Base-by-base conservation (phyloP, 2,888 invertebrate species). In the Petrolisthes manimaculis region DNA sequence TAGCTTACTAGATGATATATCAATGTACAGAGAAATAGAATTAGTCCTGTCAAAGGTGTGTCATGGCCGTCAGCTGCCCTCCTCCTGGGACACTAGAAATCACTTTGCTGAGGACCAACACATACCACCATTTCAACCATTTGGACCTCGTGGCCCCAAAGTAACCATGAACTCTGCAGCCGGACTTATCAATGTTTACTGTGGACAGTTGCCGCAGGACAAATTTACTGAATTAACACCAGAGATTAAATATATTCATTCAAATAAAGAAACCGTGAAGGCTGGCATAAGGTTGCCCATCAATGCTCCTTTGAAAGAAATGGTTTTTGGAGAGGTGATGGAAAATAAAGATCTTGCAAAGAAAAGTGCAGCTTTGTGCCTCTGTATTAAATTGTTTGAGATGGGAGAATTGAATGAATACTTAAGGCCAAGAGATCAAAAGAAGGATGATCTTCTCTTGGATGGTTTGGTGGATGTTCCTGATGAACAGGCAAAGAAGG, bases 401-500 rank as follows among this genome's bases (percentile, higher is more conserved):
- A 80, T 84, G 67, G 91, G 91, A 86, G 90, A 91, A 24, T 86
- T 91, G 14, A 89, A 91, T 84, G 84, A 91, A 14, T 56, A 69
- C 9, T 84, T 92, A 9, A 54, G 90, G n/a, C 91, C 92, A 18
- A 71, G 18, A 12, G 61, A 83, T n/a, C 82, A 78, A 61, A 74
- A 86, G 8, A 54, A n/a, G 67, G 78, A 69, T 21, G 79, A 85
- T 21, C 55, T 37, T 14, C 9, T 89, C 14, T 8, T 85, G n/a
- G 89, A 88, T 61, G 89, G 78, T 24, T 53, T 89, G 37, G 51
- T 84, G 51, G 67, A 67, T 21, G 67, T 81, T 37, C 56, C 75
- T 14, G 91, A 92, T 24, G 92, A 92, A 53, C 92, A 92, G 24
- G 91, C 91, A 67, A 51, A 77, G 8, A 93, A 83, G 8, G 93